Evolutionary conservation across 2,888 invertebrate species (phyloP).

Genomic region (Dascillus cervinus): DNA sequence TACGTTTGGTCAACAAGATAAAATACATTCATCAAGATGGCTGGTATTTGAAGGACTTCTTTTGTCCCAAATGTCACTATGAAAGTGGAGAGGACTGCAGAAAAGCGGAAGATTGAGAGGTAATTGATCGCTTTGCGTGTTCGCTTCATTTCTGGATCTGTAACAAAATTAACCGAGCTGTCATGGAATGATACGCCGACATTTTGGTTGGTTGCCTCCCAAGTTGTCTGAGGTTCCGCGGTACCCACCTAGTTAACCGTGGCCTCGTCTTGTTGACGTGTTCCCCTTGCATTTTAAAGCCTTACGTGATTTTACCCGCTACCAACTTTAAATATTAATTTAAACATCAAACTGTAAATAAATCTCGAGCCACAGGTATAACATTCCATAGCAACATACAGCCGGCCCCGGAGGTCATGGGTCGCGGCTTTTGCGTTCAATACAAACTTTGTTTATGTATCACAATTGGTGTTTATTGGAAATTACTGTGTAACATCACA

Average conservation of each 20-base stretch:
- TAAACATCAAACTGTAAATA: neutral
- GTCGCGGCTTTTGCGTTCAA: too few relatives aligned
- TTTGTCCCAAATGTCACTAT: slow-evolving; percentile 63
- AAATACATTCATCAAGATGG: slow-evolving; percentile 51
- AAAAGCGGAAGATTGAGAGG: slow-evolving; percentile 57
- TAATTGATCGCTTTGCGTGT: too few relatives aligned
- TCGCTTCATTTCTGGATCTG: too few relatives aligned
- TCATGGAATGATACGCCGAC: slow-evolving; percentile 20
- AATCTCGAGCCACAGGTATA: slow-evolving; percentile 2
- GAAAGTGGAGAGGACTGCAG: slow-evolving; percentile 58
- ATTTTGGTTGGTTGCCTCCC: slow-evolving; percentile 23
- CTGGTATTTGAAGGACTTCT: slow-evolving; percentile 64
- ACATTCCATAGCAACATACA: slow-evolving; percentile 13
- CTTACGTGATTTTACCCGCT: slow-evolving; percentile 11
- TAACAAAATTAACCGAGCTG: slow-evolving; percentile 13
- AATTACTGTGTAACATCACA: too few relatives aligned
- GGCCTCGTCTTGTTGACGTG: slow-evolving; percentile 31
- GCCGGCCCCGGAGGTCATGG: too few relatives aligned
- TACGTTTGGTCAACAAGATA: slow-evolving; percentile 30
- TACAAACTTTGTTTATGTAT: too few relatives aligned
- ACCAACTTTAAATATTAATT: slow-evolving; percentile 6
- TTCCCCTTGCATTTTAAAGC: slow-evolving; percentile 21
- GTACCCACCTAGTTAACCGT: slow-evolving; percentile 26
- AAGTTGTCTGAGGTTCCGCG: slow-evolving; percentile 9
- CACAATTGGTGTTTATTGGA: too few relatives aligned